Conservation (phyloP, 2,113 vertebrate genomes). For the Turdus rufiventris region DNA sequence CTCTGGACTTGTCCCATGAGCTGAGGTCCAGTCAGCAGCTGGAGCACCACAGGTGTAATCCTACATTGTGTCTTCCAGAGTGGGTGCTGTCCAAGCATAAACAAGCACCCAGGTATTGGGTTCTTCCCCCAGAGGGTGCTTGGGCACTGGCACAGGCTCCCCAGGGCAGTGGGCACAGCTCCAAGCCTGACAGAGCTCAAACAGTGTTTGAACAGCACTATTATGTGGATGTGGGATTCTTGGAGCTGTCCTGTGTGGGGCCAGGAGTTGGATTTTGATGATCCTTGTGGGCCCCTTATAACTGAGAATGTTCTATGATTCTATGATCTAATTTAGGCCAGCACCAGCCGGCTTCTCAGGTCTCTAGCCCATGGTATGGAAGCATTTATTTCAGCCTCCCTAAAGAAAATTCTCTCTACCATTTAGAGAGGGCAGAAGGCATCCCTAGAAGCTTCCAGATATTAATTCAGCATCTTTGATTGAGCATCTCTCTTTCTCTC, state of each 20-base stretch:
- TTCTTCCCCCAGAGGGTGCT: rapidly evolving
- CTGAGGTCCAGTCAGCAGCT: background rate
- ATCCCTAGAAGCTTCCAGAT: slow-evolving; percentile 1
- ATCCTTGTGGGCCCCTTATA: background rate
- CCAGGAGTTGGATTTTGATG: background rate
- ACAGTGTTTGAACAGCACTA: rapidly evolving
- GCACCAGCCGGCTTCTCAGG: background rate
- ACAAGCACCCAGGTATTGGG: background rate
- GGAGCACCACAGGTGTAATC: background rate
- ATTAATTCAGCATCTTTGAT: background rate
- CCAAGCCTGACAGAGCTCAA: background rate
- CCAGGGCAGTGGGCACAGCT: background rate
- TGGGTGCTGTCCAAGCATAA: background rate
- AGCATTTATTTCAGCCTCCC: background rate
- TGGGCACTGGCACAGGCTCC: background rate
- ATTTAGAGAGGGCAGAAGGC: background rate
- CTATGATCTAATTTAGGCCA: background rate
- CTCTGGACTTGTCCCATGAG: background rate
- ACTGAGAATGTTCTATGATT: background rate
- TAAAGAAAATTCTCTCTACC: background rate
- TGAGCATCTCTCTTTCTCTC: background rate
- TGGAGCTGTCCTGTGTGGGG: background rate
- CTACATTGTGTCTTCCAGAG: background rate
- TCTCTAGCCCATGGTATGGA: background rate
- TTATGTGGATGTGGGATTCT: too few species aligned